Evolutionary conservation across 2,888 invertebrate species (phyloP), one percentile per base, ranked within the genome.

Genomic region (Alentia gelatinosa): DNA sequence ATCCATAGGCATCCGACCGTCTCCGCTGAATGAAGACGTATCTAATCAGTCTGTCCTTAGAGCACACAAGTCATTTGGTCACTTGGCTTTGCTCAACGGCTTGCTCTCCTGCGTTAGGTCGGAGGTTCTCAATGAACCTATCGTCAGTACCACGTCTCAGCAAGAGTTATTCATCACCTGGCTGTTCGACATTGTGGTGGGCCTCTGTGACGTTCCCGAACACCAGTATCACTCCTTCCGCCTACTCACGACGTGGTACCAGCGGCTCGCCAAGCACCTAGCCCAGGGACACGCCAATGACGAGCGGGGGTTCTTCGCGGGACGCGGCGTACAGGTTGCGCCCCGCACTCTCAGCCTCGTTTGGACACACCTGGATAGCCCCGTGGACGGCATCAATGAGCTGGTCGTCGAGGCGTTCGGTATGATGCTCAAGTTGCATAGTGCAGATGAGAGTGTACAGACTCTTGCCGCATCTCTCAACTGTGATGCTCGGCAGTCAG

Each of bases 371-470:
- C 94, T 94, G 93, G 95, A 95, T 90, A 95, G 94, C 89, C 95
- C 95, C 12, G 94, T 95, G n/a, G 95, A 95, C 74, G 95, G 95
- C 91, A 95, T 95, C 19, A 92, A 94, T 35, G 94, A 94, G 37
- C 92, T 92, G 90, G 94, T 94, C 12, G 91, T 92, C 4, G 93
- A 94, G n/a, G 93, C 94, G 9, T 94, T 95, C 86, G 86, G 37
- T 5, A 9, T 35, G 4, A 89, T 89, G 89, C 50, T 56, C 33
- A 63, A 63, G 26, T 26, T 63, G 23, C 56, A 56, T 33, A 12
- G 33, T 26, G 30, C 12, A 1, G 68, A 68, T 5, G 68, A 68
- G 12, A 56, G 56, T n/a, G n/a, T n/a, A 12, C 56, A 56, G 56
- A 12, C 19, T 19, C n/a, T 19, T 56, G 56, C n/a, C 9, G 5